Conservation (phyloP, 2,797 vertebrate genomes). For the Crenuchus spilurus region DNA sequence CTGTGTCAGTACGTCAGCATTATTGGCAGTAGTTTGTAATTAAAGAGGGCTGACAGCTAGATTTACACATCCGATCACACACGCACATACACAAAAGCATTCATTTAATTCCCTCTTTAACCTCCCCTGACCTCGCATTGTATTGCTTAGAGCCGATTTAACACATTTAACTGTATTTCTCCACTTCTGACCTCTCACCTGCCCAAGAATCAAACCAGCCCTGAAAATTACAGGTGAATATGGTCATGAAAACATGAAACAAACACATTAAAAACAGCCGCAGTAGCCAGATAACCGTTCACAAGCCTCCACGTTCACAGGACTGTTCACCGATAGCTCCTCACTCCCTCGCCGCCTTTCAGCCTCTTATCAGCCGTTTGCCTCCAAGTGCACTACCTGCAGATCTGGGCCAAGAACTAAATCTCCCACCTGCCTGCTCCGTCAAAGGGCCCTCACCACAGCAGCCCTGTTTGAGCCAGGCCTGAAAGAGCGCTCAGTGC, state of each 20-base stretch:
- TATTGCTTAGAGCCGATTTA: not conserved
- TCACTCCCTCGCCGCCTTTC: conserved; percentile 4
- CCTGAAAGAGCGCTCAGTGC: conserved; percentile 48
- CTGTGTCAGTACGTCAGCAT: conserved; percentile 34
- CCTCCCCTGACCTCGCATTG: not conserved
- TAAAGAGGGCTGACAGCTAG: conserved; percentile 9
- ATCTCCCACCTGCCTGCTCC: conserved; percentile 35
- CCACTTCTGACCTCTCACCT: not conserved
- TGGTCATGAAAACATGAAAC: not conserved
- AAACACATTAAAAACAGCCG: not conserved
- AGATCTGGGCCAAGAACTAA: conserved; percentile 46
- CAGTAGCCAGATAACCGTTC: not conserved
- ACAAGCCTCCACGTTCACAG: not conserved
- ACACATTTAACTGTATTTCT: not conserved
- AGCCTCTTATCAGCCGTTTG: conserved; percentile 45
- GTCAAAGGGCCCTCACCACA: conserved; percentile 49
- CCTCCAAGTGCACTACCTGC: conserved; percentile 46
- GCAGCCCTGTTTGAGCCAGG: conserved; percentile 50
- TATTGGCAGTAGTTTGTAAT: conserved; percentile 28
- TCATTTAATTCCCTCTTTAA: conserved; percentile 11
- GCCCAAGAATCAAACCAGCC: no score
- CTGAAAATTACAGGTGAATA: not conserved
- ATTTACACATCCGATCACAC: conserved; percentile 6
- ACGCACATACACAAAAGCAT: conserved; percentile 8
- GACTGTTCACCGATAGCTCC: not conserved